These are phyloP conservation scores for Mobula birostris DNA, from an alignment of 2,113 vertebrate species.

Conservation along the genomic window DNA sequence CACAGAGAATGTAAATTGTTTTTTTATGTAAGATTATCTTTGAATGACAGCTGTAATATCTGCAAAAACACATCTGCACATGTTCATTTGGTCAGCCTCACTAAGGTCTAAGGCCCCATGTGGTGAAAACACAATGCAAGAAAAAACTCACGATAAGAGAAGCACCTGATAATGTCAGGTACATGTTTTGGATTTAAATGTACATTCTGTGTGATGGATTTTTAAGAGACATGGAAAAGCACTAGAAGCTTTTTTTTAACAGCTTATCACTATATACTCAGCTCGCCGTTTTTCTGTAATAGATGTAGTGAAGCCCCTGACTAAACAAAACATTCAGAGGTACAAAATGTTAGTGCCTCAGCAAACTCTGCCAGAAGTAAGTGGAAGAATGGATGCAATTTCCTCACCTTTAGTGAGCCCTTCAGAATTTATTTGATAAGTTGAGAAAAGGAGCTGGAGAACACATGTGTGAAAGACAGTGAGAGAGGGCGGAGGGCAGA, in stretches of 20 bases:
- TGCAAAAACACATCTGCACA: conserved; percentile 16
- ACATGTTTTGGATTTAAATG: conserved; percentile 31
- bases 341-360: neutral
- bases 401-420: neutral
- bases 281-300: neutral
- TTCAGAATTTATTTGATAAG: neutral
- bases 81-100: conserved; percentile 6
- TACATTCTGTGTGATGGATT: conserved; percentile 9
- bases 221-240: conserved; percentile 25
- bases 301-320: neutral
- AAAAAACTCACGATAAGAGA: neutral
- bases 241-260: neutral
- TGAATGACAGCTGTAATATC: conserved; percentile 23
- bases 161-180: conserved; percentile 5
- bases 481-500: no score
- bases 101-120: conserved; percentile 7
- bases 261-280: neutral
- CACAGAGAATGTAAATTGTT: conserved; percentile 12
- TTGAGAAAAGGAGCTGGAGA: neutral
- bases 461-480: neutral
- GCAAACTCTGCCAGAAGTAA: neutral
- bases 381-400: neutral
- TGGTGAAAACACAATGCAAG: conserved; percentile 19
- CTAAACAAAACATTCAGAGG: neutral
- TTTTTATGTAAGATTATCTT: conserved; percentile 11